Evolutionary conservation across 2,888 invertebrate genomes (phyloP).

Genomic region (Labia minor): DNA sequence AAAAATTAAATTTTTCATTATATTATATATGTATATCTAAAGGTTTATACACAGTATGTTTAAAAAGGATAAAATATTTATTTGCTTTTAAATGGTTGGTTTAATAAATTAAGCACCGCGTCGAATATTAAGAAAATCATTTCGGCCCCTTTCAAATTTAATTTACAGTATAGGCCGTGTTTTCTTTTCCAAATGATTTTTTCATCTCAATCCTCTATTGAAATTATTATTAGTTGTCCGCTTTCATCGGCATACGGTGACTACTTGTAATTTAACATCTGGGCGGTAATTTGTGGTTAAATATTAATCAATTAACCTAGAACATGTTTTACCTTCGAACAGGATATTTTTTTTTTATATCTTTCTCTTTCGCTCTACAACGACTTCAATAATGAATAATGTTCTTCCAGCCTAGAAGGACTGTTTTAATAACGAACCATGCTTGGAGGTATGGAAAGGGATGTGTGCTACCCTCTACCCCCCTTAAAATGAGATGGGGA

Average conservation of each 20-base stretch:
- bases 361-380: background rate
- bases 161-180: no score
- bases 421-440: background rate
- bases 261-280: conserved; percentile 5
- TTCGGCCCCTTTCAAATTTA: no score
- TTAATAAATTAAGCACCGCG: no score
- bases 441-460: background rate
- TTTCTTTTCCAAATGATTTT: no score
- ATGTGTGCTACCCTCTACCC: background rate
- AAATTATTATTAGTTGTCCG: background rate
- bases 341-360: background rate
- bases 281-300: conserved; percentile 3
- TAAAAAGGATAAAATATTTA: no score
- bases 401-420: background rate
- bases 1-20: no score
- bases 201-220: no score
- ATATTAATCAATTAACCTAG: conserved; percentile 6
- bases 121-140: no score
- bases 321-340: conserved; percentile 5
- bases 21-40: no score
- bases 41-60: no score
- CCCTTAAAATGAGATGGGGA: background rate
- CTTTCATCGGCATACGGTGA: background rate
- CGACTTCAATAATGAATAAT: conserved; percentile 13
- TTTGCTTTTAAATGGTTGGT: no score